A percentile compares a stretch with the other conserved stretches of the same genome.
These are phyloP conservation scores for Protonibea diacanthus DNA, from an alignment of 2,797 vertebrate species.

Conservation along the genomic window DNA sequence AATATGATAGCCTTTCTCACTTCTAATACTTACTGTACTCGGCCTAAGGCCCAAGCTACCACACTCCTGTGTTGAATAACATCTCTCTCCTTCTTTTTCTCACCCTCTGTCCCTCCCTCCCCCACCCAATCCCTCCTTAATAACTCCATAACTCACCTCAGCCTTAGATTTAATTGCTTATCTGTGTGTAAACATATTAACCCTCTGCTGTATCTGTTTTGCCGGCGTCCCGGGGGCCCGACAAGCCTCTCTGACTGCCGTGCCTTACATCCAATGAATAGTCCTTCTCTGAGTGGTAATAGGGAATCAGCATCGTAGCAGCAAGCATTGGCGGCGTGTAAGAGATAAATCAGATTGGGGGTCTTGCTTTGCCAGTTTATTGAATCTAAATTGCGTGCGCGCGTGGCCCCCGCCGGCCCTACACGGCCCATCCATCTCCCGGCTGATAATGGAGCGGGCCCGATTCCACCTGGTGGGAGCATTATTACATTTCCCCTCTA, in stretches of 20 bases:
- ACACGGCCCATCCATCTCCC: conserved; percentile 97
- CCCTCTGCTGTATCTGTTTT: conserved; percentile 82
- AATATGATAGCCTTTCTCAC: conserved; percentile 74
- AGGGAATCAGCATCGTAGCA: conserved; percentile 87
- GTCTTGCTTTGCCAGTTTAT: conserved; percentile 92
- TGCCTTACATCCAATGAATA: conserved; percentile 92
- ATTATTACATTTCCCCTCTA: conserved; percentile 97
- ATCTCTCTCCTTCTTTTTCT: conserved; percentile 59
- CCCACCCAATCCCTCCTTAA: conserved; percentile 71
- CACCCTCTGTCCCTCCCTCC: conserved; percentile 46
- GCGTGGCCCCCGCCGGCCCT: conserved; percentile 93
- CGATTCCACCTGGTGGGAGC: conserved; percentile 98
- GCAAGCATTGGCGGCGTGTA: conserved; percentile 85
- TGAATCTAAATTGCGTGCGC: conserved; percentile 96
- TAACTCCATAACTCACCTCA: conserved; percentile 84
- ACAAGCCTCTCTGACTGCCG: conserved; percentile 79
- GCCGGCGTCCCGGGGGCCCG: conserved; percentile 76
- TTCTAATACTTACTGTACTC: conserved; percentile 63
- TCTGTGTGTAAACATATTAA: conserved; percentile 85
- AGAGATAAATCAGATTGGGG: conserved; percentile 97
- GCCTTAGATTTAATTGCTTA: conserved; percentile 86
- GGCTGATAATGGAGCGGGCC: conserved; percentile 94
- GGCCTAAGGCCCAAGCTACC: conserved; percentile 66
- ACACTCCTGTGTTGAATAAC: conserved; percentile 68
- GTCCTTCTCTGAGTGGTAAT: conserved; percentile 88